These are phyloP conservation scores for Psammodynastes pulverulentus DNA, from an alignment of 2,113 vertebrate genomes.

Conservation along the genomic window DNA sequence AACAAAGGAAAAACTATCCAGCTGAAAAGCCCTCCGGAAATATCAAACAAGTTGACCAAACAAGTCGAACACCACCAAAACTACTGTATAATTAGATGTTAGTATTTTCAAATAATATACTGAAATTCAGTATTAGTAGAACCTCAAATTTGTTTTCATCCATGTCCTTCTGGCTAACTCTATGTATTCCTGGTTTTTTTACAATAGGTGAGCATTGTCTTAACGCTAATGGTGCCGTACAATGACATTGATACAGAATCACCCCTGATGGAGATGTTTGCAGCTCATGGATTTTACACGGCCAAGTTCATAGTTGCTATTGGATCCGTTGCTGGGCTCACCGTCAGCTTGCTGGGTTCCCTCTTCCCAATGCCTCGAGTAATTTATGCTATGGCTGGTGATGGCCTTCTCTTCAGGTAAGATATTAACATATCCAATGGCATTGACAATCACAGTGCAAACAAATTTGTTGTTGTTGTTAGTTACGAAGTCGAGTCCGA, in stretches of 20 bases:
- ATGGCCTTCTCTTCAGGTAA: slow-evolving; percentile 95
- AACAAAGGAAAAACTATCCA: not conserved
- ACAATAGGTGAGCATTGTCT: slow-evolving; percentile 88
- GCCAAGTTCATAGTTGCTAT: slow-evolving; percentile 91
- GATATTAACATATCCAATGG: slow-evolving; percentile 20
- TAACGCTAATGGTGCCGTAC: slow-evolving; percentile 94
- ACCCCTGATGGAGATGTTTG: slow-evolving; percentile 98
- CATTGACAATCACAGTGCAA: not conserved
- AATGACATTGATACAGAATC: slow-evolving; percentile 89
- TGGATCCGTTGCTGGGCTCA: slow-evolving; percentile 88
- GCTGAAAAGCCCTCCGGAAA: not conserved
- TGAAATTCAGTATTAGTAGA: not conserved
- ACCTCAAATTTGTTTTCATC: not conserved
- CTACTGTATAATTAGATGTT: not conserved
- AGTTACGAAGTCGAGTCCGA: too few species aligned
- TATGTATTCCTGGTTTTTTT: not conserved
- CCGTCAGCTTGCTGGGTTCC: slow-evolving; percentile 91
- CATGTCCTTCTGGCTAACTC: not conserved
- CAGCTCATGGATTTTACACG: slow-evolving; percentile 81
- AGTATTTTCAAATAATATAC: not conserved
- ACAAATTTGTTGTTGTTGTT: too few species aligned
- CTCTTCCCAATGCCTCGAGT: slow-evolving; percentile 96
- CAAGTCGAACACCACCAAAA: not conserved
- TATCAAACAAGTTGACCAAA: not conserved
- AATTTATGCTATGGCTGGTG: slow-evolving; percentile 95